Evolutionary conservation across 2,797 vertebrate genomes (phyloP).

Genomic region (Cirrhinus mrigala): DNA sequence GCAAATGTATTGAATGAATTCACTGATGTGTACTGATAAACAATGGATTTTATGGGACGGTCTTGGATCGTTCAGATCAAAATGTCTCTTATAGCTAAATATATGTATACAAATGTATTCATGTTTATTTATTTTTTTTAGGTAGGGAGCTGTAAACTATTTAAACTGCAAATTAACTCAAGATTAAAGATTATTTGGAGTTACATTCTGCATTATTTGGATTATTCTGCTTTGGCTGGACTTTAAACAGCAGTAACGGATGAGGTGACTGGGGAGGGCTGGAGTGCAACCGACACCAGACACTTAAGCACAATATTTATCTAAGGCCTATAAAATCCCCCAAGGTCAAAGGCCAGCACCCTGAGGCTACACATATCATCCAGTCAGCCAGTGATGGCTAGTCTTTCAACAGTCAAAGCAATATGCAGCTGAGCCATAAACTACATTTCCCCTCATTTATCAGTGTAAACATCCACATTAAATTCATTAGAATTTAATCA

Average conservation of each 20-base stretch:
- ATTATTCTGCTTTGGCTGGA: constrained; percentile 68
- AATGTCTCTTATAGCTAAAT: not conserved
- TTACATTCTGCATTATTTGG: too few species aligned
- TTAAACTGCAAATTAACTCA: constrained; percentile 59
- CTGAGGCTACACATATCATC: constrained; percentile 65
- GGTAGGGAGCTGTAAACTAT: not conserved
- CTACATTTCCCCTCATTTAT: constrained; percentile 58
- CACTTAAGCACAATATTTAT: constrained; percentile 81
- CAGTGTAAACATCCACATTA: constrained; percentile 45
- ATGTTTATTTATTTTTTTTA: not conserved
- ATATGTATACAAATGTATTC: not conserved
- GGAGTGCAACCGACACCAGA: constrained; percentile 75
- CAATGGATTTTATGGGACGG: not conserved
- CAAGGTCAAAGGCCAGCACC: constrained; percentile 74
- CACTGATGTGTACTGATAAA: constrained; percentile 8
- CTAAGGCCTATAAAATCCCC: constrained; percentile 78
- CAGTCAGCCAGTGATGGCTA: constrained; percentile 66
- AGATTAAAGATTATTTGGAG: constrained; percentile 73
- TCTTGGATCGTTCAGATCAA: not conserved
- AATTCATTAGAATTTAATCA: constrained; percentile 38
- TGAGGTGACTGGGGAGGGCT: constrained; percentile 78
- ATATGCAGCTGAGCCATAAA: constrained; percentile 44
- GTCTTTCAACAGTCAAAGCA: constrained; percentile 62
- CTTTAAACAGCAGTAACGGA: constrained; percentile 80
- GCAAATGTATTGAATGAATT: not conserved